Evolutionary conservation across 2,113 vertebrate genomes (phyloP), one percentile per base, ranked within the genome.

Genomic region (Urocitellus parryii): DNA sequence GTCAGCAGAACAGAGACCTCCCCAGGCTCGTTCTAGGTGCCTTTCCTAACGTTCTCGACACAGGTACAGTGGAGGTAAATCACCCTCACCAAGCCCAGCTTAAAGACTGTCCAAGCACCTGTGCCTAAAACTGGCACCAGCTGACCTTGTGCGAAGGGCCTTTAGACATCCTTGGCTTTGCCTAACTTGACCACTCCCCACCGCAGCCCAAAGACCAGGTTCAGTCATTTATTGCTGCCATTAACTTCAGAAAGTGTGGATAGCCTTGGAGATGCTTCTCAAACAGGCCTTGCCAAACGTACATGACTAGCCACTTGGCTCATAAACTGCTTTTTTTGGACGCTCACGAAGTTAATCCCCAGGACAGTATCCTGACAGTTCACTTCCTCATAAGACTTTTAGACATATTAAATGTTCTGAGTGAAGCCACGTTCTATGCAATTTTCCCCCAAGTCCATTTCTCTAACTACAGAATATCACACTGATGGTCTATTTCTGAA

Each of bases 201-300:
- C 32, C 37, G 48, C 17, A 16, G 37, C 22, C 79, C 83, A 13
- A 65, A 84, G 48, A 82, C 53, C 13, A 24, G 9, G n/a, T 77
- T 67, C 80, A 8, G 5, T 45, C 67, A 92, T 76, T 67, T 87
- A 42, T 42, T 61, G n/a, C 63, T 83, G 76, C 25, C 39, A 68
- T 86, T 78, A 63, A 96, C 92, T 96, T 92, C 92, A 86, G 76
- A 67, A 93, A 10, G 17, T 27, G 81, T 84, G 34, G 34, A n/a
- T 7, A 32, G 91, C 65, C 73, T 56, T 58, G 63, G 42, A 96
- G 73, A 63, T 11, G 3, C 70, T 92, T 90, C 73, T 88, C 39
- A 45, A 65, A 37, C 5, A 7, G 67, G 24, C 68, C 48, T 91
- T 84, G 77, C 85, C 97, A 96, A 74, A 79, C 24, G 18, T 0